Base-by-base conservation (phyloP, 2,113 vertebrate genomes). In the Pterocles orientalis region DNA sequence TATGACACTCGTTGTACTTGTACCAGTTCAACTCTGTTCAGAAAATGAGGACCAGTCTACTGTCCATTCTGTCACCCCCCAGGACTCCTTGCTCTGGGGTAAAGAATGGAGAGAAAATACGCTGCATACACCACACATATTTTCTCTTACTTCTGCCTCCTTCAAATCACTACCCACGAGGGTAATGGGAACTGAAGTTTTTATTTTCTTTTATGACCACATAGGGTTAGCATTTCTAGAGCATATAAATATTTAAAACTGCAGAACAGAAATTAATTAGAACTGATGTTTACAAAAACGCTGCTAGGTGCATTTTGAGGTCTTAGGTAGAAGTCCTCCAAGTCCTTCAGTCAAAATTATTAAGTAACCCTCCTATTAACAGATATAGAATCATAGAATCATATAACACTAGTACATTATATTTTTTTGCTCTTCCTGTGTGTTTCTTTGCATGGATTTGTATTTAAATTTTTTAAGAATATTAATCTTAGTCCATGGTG, bases 81-180 rank as follows among this genome's bases (percentile, higher is more conserved):
- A 39, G 25, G 39, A 48, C 36, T 71, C 11, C n/a, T 69, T 88
- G 66, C 8, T 61, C 7, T 25, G 18, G 41, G 13, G 2, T 65
- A 43, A 77, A 91, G 26, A 39, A 33, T 9, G 6, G 15, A 79
- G 36, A 77, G 14, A 26, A 60, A 43, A 29, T 53, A 76, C 60
- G 2, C 13, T 33, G 13, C 18, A 33, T 25, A 24, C 0, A 29
- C 1, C 8, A 28, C 28, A 18, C 28, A 18, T 13, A 6, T 5
- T 64, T 84, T 26, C 14, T 51, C 33, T 10, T 68, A 21, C 5
- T 24, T 50, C 3, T 54, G 5, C 18, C n/a, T 78, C 7, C 12
- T 72, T 93, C 43, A 81, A 50, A 86, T 78, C 34, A 51, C n/a
- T 48, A 0, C 18, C 14, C 3, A 31, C 7, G 17, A 53, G 4